Conservation (phyloP, 2,888 invertebrate species). For the Liposcelis brunnea region DNA sequence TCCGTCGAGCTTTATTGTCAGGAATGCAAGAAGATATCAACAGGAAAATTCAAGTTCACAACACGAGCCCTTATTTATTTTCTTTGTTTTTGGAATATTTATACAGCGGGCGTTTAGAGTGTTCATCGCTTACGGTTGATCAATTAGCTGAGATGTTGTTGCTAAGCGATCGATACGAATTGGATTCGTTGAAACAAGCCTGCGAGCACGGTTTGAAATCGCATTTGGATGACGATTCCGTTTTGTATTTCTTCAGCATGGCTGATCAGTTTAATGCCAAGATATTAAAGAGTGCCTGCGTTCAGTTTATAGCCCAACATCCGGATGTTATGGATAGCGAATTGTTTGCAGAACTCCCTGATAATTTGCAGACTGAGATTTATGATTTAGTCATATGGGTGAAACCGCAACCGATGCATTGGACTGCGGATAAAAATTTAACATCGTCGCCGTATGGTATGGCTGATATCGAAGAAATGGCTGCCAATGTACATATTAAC, state of each 20-base stretch:
- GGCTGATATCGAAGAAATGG: constrained; percentile 17
- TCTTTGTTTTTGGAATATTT: constrained; percentile 42
- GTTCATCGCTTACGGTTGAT: constrained; percentile 27
- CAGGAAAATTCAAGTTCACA: constrained; percentile 47
- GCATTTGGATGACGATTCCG: constrained; percentile 43
- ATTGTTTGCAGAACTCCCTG: constrained; percentile 36
- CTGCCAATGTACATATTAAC: constrained; percentile 14
- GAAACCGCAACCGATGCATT: constrained; percentile 15
- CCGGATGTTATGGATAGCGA: constrained; percentile 35
- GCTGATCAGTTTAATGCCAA: constrained; percentile 47
- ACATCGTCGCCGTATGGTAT: constrained; percentile 15
- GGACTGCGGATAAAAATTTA: constrained; percentile 2
- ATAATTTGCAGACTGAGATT: constrained; percentile 37
- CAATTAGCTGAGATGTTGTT: constrained; percentile 45
- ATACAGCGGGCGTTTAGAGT: constrained; percentile 41
- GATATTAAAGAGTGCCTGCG: constrained; percentile 32
- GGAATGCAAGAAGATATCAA: constrained; percentile 55
- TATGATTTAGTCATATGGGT: constrained; percentile 23
- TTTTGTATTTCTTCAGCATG: constrained; percentile 42
- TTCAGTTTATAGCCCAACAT: constrained; percentile 34
- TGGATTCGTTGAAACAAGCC: constrained; percentile 41
- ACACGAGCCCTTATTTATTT: constrained; percentile 43
- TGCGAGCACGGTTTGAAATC: constrained; percentile 42
- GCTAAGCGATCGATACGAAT: constrained; percentile 41
- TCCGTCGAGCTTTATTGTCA: constrained; percentile 44